Base-by-base conservation (phyloP, 2,113 vertebrate species). In the Ptyas mucosa region DNA sequence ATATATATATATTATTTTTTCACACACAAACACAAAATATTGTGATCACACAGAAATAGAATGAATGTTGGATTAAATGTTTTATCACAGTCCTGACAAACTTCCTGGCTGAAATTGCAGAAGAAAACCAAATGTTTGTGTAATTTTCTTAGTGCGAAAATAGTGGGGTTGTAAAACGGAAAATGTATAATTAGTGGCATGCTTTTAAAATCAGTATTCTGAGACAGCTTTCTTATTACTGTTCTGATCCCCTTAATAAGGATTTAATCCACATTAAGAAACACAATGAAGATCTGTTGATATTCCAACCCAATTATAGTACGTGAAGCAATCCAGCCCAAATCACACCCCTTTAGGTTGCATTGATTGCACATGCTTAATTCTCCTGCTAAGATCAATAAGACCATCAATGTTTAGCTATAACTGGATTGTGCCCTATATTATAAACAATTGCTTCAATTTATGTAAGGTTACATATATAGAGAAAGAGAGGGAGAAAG, bases 211-310 rank as follows among this genome's bases (percentile, higher is more conserved):
- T 52, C 75, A 90, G 53, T 53, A 61, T 53, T 93, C 14, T 55
- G 34, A 43, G 54, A 64, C 46, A 85, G 29, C 85, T 90, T 87
- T 93, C 49, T 86, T 90, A 51, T 93, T 93, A 46, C 29, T 7
- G 54, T 54, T 90, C 49, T 86, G 54, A 89, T 90, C 26, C 94
- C 92, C 51, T 94, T 95, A 97, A 95, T 91, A 85, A 91, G 81
- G 43, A 92, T 93, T 95, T 93, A 95, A 94, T 91, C 91, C 96
- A 91, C 94, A 95, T 94, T 94, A 95, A 93, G 90, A 94, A 91
- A 94, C 92, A 90, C 69, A 91, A 93, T 88, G 95, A 51, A 90
- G 12, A 87, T 93, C 75, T 85, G 21, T 90, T 49, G 58, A 87
- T 87, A 85, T 86, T 86, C 26, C 88, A 90, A 49, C 54, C 43